These are phyloP conservation scores for Palythoa grandiflora DNA, from an alignment of 92 coral and sea anemone genomes.

Conservation along the genomic window DNA sequence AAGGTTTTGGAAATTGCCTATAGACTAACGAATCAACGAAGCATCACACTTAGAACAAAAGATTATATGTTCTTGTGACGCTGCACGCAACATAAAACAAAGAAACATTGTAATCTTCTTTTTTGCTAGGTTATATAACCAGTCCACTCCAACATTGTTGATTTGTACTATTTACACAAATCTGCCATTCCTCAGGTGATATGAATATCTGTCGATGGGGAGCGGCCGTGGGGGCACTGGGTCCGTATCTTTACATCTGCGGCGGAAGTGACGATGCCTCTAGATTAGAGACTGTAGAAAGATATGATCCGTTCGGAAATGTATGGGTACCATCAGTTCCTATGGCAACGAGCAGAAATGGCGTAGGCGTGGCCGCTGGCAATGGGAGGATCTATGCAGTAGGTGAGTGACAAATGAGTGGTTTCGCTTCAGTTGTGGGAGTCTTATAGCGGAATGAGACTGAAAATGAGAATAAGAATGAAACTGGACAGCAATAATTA, in stretches of 20 bases:
- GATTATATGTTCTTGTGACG: too few relatives aligned
- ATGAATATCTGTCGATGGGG: constrained; percentile 99
- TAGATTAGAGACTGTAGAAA: constrained; percentile 92
- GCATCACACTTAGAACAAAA: too few relatives aligned
- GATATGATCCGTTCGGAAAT: constrained; percentile 93
- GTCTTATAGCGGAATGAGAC: too few relatives aligned
- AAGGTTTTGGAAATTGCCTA: too few relatives aligned
- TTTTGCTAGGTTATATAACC: too few relatives aligned
- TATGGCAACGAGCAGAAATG: constrained; percentile 98
- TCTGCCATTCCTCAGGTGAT: constrained; percentile 65
- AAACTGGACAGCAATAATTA: too few relatives aligned
- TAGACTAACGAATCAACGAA: too few relatives aligned
- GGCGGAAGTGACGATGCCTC: constrained; percentile 99
- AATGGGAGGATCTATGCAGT: constrained; percentile 95
- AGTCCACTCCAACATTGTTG: too few relatives aligned
- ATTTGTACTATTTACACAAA: too few relatives aligned
- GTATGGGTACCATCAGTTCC: constrained; percentile 99
- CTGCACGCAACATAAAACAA: too few relatives aligned
- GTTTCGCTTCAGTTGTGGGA: background rate
- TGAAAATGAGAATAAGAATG: background rate
- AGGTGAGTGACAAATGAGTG: constrained; percentile 63
- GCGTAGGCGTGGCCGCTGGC: constrained; percentile 97
- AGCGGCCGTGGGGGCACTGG: constrained; percentile 95
- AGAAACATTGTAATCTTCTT: too few relatives aligned
- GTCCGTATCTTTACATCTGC: constrained; percentile 96